These are phyloP conservation scores for Dufourea novaeangliae DNA, from an alignment of 1,140 invertebrate species.

Conservation along the genomic window DNA sequence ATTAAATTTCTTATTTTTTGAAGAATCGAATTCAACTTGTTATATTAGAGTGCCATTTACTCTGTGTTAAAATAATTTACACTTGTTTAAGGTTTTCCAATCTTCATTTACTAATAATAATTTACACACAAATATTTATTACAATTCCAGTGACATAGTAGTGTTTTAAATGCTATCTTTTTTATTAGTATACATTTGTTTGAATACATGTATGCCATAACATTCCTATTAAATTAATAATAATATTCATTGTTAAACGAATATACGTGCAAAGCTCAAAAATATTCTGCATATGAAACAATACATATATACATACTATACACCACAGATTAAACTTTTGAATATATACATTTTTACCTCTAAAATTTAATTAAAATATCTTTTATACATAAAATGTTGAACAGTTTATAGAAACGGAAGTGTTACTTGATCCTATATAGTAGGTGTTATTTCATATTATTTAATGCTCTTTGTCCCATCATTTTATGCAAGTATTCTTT, in stretches of 20 bases:
- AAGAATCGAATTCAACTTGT: neutral
- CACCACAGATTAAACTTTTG: neutral
- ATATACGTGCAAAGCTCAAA: neutral
- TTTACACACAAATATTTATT: neutral
- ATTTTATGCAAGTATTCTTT: constrained; percentile 5
- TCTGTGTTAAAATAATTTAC: neutral
- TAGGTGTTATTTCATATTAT: neutral
- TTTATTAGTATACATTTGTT: neutral
- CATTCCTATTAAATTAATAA: neutral
- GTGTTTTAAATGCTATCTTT: neutral
- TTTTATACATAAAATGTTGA: constrained; percentile 25
- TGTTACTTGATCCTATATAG: neutral
- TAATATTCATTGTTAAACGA: too few species aligned
- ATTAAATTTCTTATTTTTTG: neutral
- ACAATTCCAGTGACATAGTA: neutral
- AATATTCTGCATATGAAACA: too few species aligned
- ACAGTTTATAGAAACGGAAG: constrained; percentile 2
- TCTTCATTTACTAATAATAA: neutral
- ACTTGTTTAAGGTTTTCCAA: neutral
- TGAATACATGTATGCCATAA: neutral
- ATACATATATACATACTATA: too few species aligned
- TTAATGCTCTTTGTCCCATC: constrained; percentile 11
- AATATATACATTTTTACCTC: constrained; percentile 3
- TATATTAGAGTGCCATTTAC: constrained; percentile 15
- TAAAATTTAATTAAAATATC: constrained; percentile 15